These are phyloP conservation scores for Diplodus sargus DNA, from an alignment of 2,797 vertebrate species.

Conservation along the genomic window DNA sequence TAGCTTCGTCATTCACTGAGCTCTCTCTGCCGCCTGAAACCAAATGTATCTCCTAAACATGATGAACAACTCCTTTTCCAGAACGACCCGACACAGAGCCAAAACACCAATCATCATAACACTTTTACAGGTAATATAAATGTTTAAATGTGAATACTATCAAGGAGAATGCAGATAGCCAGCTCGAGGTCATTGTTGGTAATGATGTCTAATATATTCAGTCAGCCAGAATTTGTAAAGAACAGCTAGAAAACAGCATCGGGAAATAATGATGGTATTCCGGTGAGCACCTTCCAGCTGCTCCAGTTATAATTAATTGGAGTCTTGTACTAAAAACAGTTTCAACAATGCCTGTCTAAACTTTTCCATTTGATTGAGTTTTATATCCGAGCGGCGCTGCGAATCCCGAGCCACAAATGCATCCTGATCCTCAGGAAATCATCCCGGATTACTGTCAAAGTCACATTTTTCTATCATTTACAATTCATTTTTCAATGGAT, in stretches of 20 bases:
- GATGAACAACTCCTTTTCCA: background rate
- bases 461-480: slow-evolving; percentile 71
- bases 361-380: slow-evolving; percentile 70
- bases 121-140: background rate
- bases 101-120: background rate
- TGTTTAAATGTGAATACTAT: background rate
- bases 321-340: slow-evolving; percentile 48
- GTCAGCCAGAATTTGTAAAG: background rate
- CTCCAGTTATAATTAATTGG: slow-evolving; percentile 39
- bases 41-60: no score
- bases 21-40: no score
- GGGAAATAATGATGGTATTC: slow-evolving; percentile 8
- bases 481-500: slow-evolving; percentile 62
- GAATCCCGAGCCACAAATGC: slow-evolving; percentile 61
- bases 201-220: slow-evolving; percentile 2
- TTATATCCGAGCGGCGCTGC: slow-evolving; percentile 40
- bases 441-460: slow-evolving; percentile 74
- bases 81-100: background rate
- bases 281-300: slow-evolving; percentile 29
- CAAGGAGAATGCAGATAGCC: background rate
- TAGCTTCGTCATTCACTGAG: background rate
- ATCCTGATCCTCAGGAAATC: slow-evolving; percentile 73
- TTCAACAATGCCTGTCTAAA: slow-evolving; percentile 67
- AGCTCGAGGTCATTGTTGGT: background rate
- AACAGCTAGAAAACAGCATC: slow-evolving; percentile 1